Evolutionary conservation across 2,797 vertebrate species (phyloP).

Genomic region (Myoxocephalus aenaeus): DNA sequence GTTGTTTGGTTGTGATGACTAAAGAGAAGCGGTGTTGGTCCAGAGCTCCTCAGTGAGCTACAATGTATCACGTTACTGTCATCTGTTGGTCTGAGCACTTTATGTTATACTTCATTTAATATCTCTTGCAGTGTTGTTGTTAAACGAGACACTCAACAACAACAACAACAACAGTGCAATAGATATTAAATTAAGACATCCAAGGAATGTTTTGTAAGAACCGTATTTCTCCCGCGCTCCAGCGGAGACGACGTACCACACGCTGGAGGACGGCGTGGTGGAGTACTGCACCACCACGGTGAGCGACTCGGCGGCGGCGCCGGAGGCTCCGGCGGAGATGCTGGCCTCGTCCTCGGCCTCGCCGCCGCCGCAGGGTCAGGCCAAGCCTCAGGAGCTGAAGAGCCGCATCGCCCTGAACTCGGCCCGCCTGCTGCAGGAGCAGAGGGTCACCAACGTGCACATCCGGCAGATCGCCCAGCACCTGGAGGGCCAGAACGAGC

Average conservation of each 20-base stretch:
- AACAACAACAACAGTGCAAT: too few relatives aligned
- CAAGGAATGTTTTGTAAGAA: too few relatives aligned
- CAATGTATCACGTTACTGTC: too few relatives aligned
- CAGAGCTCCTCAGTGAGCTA: too few relatives aligned
- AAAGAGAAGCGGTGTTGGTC: too few relatives aligned
- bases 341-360: constrained; percentile 76
- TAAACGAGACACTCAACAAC: too few relatives aligned
- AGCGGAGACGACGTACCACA: constrained; percentile 92
- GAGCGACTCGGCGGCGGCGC: constrained; percentile 79
- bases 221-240: too few relatives aligned
- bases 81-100: too few relatives aligned
- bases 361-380: constrained; percentile 79
- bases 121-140: too few relatives aligned
- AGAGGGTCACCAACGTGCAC: constrained; percentile 94
- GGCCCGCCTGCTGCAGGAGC: constrained; percentile 95
- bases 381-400: constrained; percentile 95
- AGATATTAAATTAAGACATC: too few relatives aligned
- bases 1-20: too few relatives aligned
- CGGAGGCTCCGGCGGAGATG: constrained; percentile 90
- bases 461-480: constrained; percentile 96
- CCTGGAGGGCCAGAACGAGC: constrained; percentile 95
- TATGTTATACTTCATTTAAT: too few relatives aligned
- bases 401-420: constrained; percentile 97
- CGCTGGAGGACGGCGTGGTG: constrained; percentile 93
- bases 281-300: constrained; percentile 94